phyloP scores from a whole-genome alignment of 2,797 vertebrate species.

The Lates japonicus region DNA sequence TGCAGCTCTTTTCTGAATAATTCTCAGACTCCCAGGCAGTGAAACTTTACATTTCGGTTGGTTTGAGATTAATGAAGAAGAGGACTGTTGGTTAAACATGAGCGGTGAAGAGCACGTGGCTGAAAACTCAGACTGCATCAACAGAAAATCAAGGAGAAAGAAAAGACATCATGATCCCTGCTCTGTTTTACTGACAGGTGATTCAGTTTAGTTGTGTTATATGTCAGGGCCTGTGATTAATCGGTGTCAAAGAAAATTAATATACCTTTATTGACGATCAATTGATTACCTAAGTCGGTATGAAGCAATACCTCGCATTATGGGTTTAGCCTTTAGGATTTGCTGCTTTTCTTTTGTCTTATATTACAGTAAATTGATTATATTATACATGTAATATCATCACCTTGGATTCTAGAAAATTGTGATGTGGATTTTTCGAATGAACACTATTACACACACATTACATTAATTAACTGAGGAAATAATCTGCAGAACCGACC shows the following conservation, averaged over 20 bases:
- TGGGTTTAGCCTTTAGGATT: background rate
- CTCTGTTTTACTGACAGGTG: background rate
- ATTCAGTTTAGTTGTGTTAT: background rate
- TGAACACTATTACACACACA: too few species aligned
- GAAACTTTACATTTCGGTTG: background rate
- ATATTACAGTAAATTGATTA: background rate
- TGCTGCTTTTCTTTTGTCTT: background rate
- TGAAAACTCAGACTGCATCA: background rate
- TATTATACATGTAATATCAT: background rate
- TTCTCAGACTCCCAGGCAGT: background rate
- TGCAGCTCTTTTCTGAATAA: conserved; percentile 4
- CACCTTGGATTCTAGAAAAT: background rate
- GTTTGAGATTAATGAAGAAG: conserved; percentile 4
- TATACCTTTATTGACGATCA: background rate
- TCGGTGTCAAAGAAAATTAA: background rate
- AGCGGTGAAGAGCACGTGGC: background rate
- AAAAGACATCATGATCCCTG: background rate
- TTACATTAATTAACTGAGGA: too few species aligned
- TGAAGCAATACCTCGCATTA: background rate
- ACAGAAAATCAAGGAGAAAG: background rate
- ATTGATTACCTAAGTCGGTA: background rate
- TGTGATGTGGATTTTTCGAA: background rate
- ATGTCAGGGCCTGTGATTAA: background rate
- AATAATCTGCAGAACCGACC: too few species aligned
- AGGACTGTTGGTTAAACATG: background rate